These are phyloP conservation scores for Aradophagus sp. DNA, from an alignment of 1,140 invertebrate species.

Conservation along the genomic window DNA sequence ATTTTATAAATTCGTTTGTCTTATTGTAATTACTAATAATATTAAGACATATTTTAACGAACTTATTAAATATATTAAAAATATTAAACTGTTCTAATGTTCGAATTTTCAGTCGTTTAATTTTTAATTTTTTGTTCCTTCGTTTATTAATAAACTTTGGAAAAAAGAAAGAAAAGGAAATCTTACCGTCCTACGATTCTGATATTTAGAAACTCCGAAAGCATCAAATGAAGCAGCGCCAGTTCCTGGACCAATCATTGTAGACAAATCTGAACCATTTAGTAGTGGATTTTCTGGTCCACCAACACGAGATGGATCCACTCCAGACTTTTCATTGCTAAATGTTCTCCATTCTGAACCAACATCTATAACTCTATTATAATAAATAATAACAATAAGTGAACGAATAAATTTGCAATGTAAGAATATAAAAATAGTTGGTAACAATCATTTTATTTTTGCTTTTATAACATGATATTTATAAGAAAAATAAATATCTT, in stretches of 20 bases:
- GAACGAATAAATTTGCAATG: too few relatives aligned
- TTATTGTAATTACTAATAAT: too few relatives aligned
- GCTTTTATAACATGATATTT: too few relatives aligned
- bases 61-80: too few relatives aligned
- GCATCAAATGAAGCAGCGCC: slow-evolving; percentile 87
- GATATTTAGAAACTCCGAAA: slow-evolving; percentile 94
- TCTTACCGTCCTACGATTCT: slow-evolving; percentile 88
- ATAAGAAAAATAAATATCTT: too few relatives aligned
- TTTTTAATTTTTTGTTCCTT: not conserved
- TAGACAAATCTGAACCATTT: slow-evolving; percentile 96
- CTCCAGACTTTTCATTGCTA: slow-evolving; percentile 97
- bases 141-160: too few relatives aligned
- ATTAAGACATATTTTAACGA: too few relatives aligned
- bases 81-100: too few relatives aligned
- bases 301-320: slow-evolving; percentile 99
- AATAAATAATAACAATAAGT: too few relatives aligned
- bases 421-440: slow-evolving; percentile 6
- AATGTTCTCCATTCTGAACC: slow-evolving; percentile 99
- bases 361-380: slow-evolving; percentile 96
- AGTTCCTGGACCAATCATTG: slow-evolving; percentile 95
- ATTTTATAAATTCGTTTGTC: too few relatives aligned
- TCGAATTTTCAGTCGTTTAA: too few relatives aligned
- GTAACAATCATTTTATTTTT: too few relatives aligned
- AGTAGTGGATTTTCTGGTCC: slow-evolving; percentile 96
- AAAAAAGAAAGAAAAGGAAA: not conserved